Percentiles rank a stretch among this genome's conserved stretches.
These are phyloP conservation scores for Cygnus atratus DNA, from an alignment of 2,113 vertebrate genomes.

Conservation along the genomic window DNA sequence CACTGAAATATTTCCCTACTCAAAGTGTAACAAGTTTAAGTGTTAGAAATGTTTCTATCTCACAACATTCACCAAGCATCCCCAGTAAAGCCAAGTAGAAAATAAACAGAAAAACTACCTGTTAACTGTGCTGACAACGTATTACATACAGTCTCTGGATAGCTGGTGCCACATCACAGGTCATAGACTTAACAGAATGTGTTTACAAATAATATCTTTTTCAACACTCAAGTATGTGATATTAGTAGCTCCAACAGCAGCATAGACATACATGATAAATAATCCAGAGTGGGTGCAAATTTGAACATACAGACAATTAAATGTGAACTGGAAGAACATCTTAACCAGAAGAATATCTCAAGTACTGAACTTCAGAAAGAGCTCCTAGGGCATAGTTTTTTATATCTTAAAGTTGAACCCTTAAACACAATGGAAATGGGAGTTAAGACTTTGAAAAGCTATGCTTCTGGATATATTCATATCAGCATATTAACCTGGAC, in stretches of 20 bases:
- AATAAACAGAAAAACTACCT: neutral
- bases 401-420: neutral
- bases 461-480: neutral
- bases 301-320: neutral
- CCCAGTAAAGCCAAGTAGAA: neutral
- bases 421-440: neutral
- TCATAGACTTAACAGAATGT: neutral
- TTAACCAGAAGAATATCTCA: too few relatives aligned
- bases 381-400: neutral
- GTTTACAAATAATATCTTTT: neutral
- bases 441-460: neutral
- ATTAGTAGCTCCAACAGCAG: neutral
- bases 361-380: neutral
- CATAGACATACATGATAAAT: neutral
- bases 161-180: neutral
- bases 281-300: neutral
- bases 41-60: neutral
- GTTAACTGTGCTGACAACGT: neutral
- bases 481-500: neutral
- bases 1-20: neutral
- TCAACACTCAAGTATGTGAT: neutral
- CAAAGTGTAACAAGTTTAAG: neutral
- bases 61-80: too few relatives aligned
- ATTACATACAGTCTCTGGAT: neutral
- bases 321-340: too few relatives aligned